A percentile compares a stretch with the other conserved stretches of the same genome.
Evolutionary conservation across 2,797 vertebrate species (phyloP).

Genomic region (Siniperca scherzeri): DNA sequence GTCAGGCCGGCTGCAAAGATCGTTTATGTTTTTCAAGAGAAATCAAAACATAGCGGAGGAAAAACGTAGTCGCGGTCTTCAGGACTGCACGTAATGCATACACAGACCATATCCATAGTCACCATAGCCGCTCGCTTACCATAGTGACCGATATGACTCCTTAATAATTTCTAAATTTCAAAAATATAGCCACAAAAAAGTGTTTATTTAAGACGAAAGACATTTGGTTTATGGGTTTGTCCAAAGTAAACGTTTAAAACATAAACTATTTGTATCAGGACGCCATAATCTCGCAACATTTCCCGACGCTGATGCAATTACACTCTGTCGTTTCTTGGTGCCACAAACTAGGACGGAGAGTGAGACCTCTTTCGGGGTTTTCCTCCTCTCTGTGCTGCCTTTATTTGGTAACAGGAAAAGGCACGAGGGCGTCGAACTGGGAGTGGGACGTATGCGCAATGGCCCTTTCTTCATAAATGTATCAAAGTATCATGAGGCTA

Average conservation of each 20-base stretch:
- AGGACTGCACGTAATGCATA: background rate
- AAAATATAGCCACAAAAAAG: background rate
- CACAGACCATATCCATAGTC: background rate
- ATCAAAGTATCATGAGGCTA: accelerated
- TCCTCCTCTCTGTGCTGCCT: background rate
- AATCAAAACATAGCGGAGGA: no score
- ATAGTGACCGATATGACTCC: background rate
- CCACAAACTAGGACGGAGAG: background rate
- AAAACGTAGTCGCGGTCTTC: background rate
- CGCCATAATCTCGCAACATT: background rate
- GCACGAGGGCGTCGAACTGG: background rate
- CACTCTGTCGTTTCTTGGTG: background rate
- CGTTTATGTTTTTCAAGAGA: slow-evolving; percentile 11
- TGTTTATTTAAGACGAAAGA: no score
- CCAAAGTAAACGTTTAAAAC: background rate
- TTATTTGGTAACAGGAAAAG: slow-evolving; percentile 29
- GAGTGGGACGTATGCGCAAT: background rate
- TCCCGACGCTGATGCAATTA: background rate
- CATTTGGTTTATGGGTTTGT: background rate
- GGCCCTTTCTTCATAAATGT: accelerated
- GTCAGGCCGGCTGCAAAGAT: slow-evolving; percentile 35
- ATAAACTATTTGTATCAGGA: background rate
- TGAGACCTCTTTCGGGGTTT: background rate
- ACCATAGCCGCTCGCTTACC: background rate
- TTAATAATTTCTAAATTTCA: no score